Base-by-base conservation (phyloP, 2,888 invertebrate genomes). In the Lasioglossum calceatum region DNA sequence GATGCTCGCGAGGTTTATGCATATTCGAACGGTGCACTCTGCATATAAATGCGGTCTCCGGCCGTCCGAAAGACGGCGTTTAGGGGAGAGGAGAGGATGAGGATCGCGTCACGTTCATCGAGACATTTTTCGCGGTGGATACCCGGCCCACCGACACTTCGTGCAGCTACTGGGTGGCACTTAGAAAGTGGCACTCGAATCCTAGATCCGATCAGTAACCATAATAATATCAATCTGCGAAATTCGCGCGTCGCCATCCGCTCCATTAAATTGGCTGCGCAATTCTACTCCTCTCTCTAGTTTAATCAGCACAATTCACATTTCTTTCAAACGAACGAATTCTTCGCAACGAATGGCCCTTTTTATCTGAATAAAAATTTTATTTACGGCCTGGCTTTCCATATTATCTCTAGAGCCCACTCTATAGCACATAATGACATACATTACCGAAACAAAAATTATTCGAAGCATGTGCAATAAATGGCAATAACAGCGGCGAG, bases 21-120 rank as follows among this genome's bases (percentile, higher is more conserved):
- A 91, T 91, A 90, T 91, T 91, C 91, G 91, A 90, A 90, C 87
- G 89, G 90, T 90, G 87, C 84, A 87, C 90, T 91, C 89, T 88
- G 91, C 89, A 90, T 90, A 90, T 88, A 91, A 91, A 91, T 91
- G 90, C 89, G 87, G 83, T 85, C 86, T 85, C 84, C 50, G 86
- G 73, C 74, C 85, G 86, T 81, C 86, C 88, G 81, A 90, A 91
- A 87, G 91, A 87, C 84, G 91, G 77, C 85, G 86, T 86, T 89
- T 88, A 85, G 79, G 79, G 83, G 79, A 47, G 50, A 58, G 76
- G 61, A 64, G 77, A 74, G 75, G 70, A 81, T 39, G 74, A 82
- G 58, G 50, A 54, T 61, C 32, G 79, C 85, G 82, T 91, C 87
- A 89, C 89, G 91, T 90, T 84, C 90, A 89, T 91, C 90, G 89